phyloP scores from a whole-genome alignment of 2,888 invertebrate species.

The Bugula neritina region DNA sequence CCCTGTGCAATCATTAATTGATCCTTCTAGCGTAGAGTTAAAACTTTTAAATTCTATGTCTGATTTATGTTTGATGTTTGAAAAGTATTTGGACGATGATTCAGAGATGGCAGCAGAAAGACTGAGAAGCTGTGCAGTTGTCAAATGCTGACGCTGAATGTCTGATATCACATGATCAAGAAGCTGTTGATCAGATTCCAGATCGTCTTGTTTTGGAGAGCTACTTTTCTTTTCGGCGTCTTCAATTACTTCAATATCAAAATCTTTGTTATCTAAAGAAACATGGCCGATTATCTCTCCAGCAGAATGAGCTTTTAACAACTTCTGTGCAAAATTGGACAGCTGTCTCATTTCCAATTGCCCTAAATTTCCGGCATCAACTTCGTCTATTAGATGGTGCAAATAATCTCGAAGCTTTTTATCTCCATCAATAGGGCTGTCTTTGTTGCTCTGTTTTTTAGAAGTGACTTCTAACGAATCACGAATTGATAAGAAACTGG shows the following conservation, averaged over 20 bases:
- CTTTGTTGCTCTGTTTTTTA: neutral
- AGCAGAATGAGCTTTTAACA: constrained; percentile 19
- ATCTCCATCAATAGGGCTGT: neutral
- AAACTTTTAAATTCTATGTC: neutral
- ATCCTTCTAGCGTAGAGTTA: neutral
- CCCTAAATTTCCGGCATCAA: neutral
- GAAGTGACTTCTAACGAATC: constrained; percentile 7
- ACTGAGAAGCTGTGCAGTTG: neutral
- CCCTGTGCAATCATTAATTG: too few relatives aligned
- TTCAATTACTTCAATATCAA: neutral
- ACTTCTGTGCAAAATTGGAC: constrained; percentile 25
- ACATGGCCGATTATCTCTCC: constrained; percentile 8
- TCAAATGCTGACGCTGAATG: neutral
- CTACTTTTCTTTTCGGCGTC: neutral
- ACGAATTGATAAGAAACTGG: constrained; percentile 22
- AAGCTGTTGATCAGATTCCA: neutral
- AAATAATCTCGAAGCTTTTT: neutral
- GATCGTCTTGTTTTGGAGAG: neutral
- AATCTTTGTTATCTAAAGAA: too few relatives aligned
- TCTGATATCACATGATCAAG: neutral
- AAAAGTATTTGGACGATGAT: neutral
- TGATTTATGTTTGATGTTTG: too few relatives aligned
- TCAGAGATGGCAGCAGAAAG: neutral
- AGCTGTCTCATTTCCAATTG: constrained; percentile 13
- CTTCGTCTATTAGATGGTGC: neutral